Evolutionary conservation across 2,888 invertebrate genomes (phyloP), one percentile per base, ranked within the genome.

Genomic region (Lypha dubia): DNA sequence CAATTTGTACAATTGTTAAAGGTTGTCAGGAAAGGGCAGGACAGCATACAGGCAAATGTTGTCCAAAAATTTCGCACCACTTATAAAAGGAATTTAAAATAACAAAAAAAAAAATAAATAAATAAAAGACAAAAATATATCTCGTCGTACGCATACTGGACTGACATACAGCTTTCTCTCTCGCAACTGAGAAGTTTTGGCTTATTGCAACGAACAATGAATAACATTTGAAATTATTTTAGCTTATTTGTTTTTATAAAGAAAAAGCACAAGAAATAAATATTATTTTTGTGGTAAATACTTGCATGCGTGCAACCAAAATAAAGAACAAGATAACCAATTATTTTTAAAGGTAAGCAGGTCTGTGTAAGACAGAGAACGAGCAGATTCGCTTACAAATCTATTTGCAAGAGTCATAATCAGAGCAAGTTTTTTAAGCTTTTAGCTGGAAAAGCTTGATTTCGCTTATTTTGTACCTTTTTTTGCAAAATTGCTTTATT

Each of bases 61-160:
- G 73, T 74, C 28, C 71, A 71, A 65, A 65, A 79, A 51, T 68
- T 70, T 79, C 67, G 70, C 70, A 79, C 63, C 79, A 71, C 75
- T 75, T 83, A 58, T 70, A 74, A 56, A 56, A 44, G 56, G n/a
- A n/a, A n/a, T n/a, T n/a, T n/a, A n/a, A n/a, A n/a, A n/a, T n/a
- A n/a, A n/a, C n/a, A n/a, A n/a, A n/a, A n/a, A n/a, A n/a, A n/a
- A n/a, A 15, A 41, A n/a, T 38, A 38, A 38, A 38, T 13, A 38
- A 1, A 38, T 13, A 11, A 13, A 38, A 22, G 11, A 11, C 7
- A 8, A 15, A 35, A 62, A n/a, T 22, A n/a, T 24, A 13, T 6
- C 28, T 15, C 15, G 58, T 56, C 20, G n/a, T 5, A 46, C 32
- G 71, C 44, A 58, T 28, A 32, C 8, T 9, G 22, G 24, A 24